A percentile compares a stretch with the other conserved stretches of the same genome.
Evolutionary conservation across 2,113 vertebrate genomes (phyloP).

Genomic region (Vimba vimba): DNA sequence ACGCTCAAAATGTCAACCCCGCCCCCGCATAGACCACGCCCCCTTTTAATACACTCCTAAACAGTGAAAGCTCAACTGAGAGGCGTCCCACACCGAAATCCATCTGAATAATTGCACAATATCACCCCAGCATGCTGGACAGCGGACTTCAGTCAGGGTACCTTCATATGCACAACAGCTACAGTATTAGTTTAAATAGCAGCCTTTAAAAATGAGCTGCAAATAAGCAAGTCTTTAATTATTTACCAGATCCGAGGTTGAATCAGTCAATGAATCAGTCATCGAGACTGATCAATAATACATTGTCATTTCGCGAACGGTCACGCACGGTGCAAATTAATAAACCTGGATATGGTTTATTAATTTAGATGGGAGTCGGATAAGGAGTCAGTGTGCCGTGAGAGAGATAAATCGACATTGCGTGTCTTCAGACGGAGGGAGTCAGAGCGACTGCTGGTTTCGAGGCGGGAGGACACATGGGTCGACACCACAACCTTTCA

Average conservation of each 20-base stretch:
- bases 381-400: conserved; percentile 5
- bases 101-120: conserved; percentile 34
- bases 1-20: conserved; percentile 18
- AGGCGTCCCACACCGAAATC: background rate
- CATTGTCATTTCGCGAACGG: background rate
- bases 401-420: conserved; percentile 42
- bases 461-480: conserved; percentile 67
- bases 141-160: background rate
- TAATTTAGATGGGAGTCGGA: conserved; percentile 32
- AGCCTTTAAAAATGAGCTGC: background rate
- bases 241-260: background rate
- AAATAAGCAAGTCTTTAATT: background rate
- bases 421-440: conserved; percentile 65
- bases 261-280: conserved; percentile 26
- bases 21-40: background rate
- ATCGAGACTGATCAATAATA: conserved; percentile 30
- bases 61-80: conserved; percentile 36
- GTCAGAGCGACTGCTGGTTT: conserved; percentile 58
- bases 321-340: conserved; percentile 19
- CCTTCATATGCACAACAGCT: background rate
- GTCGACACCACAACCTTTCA: conserved; percentile 39
- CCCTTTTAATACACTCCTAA: conserved; percentile 1
- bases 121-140: conserved; percentile 8
- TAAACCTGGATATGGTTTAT: conserved; percentile 39
- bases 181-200: background rate